Evolutionary conservation across 2,888 invertebrate species (phyloP).

Genomic region (Dasysyrphus tricinctus): DNA sequence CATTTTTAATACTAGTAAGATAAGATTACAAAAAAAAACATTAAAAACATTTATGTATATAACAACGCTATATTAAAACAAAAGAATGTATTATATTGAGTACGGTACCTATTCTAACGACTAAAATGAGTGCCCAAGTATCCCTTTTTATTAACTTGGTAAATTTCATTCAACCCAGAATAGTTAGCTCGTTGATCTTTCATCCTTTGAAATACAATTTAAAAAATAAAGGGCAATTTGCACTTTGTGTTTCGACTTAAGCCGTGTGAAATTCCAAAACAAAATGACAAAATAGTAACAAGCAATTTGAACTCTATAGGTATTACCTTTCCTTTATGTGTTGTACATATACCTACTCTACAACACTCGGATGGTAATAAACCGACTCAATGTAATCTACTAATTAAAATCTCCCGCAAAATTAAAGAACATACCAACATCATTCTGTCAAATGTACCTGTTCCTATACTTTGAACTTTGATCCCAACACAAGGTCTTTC

Average conservation of each 20-base stretch:
- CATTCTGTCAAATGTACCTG: slow-evolving; percentile 5
- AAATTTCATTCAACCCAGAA: background rate
- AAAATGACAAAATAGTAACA: background rate
- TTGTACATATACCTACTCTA: background rate
- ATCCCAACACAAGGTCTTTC: slow-evolving; percentile 57
- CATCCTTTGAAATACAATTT: background rate
- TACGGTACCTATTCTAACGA: too few species aligned
- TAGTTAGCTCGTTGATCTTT: background rate
- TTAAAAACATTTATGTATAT: too few species aligned
- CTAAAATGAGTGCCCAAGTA: background rate
- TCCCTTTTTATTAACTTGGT: slow-evolving; percentile 1
- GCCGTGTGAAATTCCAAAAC: slow-evolving; percentile 4
- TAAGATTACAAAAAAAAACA: too few species aligned
- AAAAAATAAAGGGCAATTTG: slow-evolving; percentile 16
- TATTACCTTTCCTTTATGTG: slow-evolving; percentile 9
- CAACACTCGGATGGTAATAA: slow-evolving; percentile 37
- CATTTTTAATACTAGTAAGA: too few species aligned
- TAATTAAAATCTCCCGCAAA: slow-evolving; percentile 75
- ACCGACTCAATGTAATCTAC: slow-evolving; percentile 74
- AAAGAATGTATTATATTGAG: too few species aligned
- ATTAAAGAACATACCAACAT: slow-evolving; percentile 65
- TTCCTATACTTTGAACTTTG: slow-evolving; percentile 4
- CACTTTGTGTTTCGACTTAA: slow-evolving; percentile 15
- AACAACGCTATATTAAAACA: too few species aligned
- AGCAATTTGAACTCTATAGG: background rate